phyloP scores from a whole-genome alignment of 1,140 invertebrate genomes.

The Aricia agestis region DNA sequence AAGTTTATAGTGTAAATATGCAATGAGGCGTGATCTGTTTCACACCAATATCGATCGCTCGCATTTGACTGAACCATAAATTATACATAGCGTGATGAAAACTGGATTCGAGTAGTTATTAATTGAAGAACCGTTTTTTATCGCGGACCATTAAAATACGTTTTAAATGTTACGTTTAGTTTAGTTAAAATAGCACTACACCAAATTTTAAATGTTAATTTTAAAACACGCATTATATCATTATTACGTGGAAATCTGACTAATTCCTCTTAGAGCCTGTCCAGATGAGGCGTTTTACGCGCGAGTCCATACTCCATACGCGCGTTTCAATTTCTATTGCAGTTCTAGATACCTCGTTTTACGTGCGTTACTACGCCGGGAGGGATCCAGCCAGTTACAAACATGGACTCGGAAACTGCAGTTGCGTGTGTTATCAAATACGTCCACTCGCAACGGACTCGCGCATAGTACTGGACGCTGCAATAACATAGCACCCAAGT shows the following conservation, averaged over 20 bases:
- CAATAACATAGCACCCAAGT: too few species aligned
- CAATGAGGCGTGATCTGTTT: neutral
- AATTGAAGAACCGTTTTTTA: neutral
- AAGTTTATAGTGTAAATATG: neutral
- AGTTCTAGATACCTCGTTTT: too few species aligned
- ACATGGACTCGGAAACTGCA: too few species aligned
- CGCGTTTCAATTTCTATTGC: too few species aligned
- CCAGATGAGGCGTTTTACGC: too few species aligned
- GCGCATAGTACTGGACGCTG: too few species aligned
- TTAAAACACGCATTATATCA: neutral
- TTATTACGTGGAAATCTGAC: neutral
- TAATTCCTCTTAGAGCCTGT: too few species aligned
- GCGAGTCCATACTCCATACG: too few species aligned
- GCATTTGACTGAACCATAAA: neutral
- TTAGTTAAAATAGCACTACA: neutral
- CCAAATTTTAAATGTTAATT: neutral
- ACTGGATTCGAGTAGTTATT: slow-evolving; percentile 1
- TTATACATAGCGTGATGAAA: neutral
- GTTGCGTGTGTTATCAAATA: too few species aligned
- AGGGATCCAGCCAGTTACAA: too few species aligned
- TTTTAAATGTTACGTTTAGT: neutral
- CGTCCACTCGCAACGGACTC: too few species aligned
- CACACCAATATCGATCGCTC: neutral
- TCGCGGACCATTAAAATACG: neutral
- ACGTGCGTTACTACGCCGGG: too few species aligned